Conservation (phyloP, 2,113 vertebrate species). For the Aldabrachelys gigantea region DNA sequence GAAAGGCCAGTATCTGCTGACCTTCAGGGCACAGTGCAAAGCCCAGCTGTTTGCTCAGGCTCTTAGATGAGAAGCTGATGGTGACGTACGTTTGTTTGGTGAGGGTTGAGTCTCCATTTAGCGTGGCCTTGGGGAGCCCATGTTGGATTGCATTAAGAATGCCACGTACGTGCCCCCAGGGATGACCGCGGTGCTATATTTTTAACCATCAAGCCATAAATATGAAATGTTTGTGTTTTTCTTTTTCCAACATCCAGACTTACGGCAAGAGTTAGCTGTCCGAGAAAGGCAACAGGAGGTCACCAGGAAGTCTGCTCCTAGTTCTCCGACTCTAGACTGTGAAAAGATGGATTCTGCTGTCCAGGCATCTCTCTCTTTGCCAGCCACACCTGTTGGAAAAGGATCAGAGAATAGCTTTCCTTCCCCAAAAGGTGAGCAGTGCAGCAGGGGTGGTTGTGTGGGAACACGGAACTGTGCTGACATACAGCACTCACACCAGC, state of each 20-base stretch:
- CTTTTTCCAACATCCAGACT: constrained; percentile 77
- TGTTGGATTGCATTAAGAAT: not conserved
- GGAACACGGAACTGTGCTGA: not conserved
- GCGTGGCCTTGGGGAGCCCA: not conserved
- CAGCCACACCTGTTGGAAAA: constrained; percentile 93
- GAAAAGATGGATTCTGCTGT: constrained; percentile 95
- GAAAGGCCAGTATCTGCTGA: not conserved
- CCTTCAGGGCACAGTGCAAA: not conserved
- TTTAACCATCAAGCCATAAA: not conserved
- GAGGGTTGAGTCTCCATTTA: not conserved
- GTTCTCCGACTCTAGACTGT: constrained; percentile 93
- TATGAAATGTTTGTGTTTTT: rapidly evolving
- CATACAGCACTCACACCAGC: not conserved
- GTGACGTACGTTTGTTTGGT: not conserved
- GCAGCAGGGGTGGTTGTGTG: not conserved
- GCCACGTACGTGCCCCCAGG: not conserved
- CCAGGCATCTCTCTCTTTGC: constrained; percentile 94
- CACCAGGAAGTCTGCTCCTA: constrained; percentile 92
- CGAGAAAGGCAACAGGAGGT: constrained; percentile 93
- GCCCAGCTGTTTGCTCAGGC: not conserved
- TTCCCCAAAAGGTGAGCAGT: constrained; percentile 86
- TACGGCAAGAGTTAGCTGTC: constrained; percentile 95
- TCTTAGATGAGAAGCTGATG: not conserved
- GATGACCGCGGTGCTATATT: not conserved
- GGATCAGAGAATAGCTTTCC: constrained; percentile 89